Conservation (phyloP, 2,888 invertebrate species). For the Carabus problematicus region DNA sequence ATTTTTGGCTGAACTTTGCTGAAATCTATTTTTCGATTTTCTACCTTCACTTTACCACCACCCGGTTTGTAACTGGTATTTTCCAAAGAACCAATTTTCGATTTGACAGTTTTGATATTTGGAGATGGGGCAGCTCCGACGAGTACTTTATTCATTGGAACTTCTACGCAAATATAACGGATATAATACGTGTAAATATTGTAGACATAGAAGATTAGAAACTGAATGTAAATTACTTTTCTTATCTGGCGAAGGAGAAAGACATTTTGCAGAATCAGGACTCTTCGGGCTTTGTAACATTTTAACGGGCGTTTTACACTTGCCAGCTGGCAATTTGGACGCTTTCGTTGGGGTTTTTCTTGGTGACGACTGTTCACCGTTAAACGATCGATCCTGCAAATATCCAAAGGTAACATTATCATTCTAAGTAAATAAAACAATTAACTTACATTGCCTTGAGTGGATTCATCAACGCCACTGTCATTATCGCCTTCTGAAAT, state of each 20-base stretch:
- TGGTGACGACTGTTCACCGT: constrained; percentile 76
- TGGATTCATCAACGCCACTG: constrained; percentile 82
- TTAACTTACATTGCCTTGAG: constrained; percentile 77
- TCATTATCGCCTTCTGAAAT: constrained; percentile 82
- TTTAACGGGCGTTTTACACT: constrained; percentile 54
- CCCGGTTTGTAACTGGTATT: constrained; percentile 90
- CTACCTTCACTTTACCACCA: constrained; percentile 87
- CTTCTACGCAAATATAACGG: constrained; percentile 63
- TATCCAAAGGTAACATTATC: neutral
- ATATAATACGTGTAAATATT: too few relatives aligned
- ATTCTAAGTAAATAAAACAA: too few relatives aligned
- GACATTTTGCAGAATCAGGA: constrained; percentile 69
- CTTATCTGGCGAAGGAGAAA: constrained; percentile 66
- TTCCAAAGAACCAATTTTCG: constrained; percentile 91
- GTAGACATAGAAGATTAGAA: constrained; percentile 6
- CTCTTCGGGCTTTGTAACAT: constrained; percentile 69
- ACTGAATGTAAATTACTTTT: constrained; percentile 66
- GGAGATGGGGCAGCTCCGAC: constrained; percentile 92
- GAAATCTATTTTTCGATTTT: constrained; percentile 84
- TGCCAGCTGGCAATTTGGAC: constrained; percentile 53
- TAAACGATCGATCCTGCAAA: constrained; percentile 59
- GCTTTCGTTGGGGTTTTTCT: constrained; percentile 71
- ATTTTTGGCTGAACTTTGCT: constrained; percentile 85
- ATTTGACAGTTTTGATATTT: constrained; percentile 88
- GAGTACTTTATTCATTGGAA: constrained; percentile 93